A percentile compares a stretch with the other conserved stretches of the same genome.
These are phyloP conservation scores for Hemistola chrysoprasaria DNA, from an alignment of 2,888 invertebrate species.

Conservation along the genomic window DNA sequence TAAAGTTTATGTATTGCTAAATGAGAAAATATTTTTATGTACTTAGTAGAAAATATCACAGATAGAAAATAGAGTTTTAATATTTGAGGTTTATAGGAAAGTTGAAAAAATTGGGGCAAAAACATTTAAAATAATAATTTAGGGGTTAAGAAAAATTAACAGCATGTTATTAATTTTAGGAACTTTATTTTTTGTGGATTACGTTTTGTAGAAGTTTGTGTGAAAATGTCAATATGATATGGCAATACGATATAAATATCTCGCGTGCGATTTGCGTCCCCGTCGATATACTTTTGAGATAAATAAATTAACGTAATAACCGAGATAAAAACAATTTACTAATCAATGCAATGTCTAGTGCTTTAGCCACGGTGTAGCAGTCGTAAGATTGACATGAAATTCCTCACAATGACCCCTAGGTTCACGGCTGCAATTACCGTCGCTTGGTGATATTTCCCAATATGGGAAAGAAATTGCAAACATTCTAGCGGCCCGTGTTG, in stretches of 20 bases:
- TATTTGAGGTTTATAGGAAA: too few species aligned
- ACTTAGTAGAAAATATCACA: slow-evolving; percentile 17
- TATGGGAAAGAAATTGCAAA: slow-evolving; percentile 61
- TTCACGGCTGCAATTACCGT: slow-evolving; percentile 67
- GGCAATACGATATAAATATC: slow-evolving; percentile 39
- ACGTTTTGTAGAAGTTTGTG: too few species aligned
- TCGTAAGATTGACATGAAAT: slow-evolving; percentile 38
- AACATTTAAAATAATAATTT: too few species aligned
- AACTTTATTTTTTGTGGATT: too few species aligned
- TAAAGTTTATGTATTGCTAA: slow-evolving; percentile 10
- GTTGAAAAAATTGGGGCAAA: too few species aligned
- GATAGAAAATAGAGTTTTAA: too few species aligned
- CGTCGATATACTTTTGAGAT: slow-evolving; percentile 47
- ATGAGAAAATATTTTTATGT: background rate
- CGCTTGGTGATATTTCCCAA: slow-evolving; percentile 67
- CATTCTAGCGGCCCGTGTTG: slow-evolving; percentile 42
- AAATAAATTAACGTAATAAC: slow-evolving; percentile 21
- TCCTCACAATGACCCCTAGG: slow-evolving; percentile 60
- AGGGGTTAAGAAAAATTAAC: too few species aligned
- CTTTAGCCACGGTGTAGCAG: slow-evolving; percentile 23
- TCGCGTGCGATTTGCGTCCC: slow-evolving; percentile 75
- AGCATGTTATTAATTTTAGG: too few species aligned
- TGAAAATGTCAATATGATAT: slow-evolving; percentile 3
- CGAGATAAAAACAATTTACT: too few species aligned
- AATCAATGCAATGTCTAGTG: slow-evolving; percentile 27